These are phyloP conservation scores for Rhynchomys soricoides DNA, from an alignment of 2,113 vertebrate genomes.

Conservation along the genomic window DNA sequence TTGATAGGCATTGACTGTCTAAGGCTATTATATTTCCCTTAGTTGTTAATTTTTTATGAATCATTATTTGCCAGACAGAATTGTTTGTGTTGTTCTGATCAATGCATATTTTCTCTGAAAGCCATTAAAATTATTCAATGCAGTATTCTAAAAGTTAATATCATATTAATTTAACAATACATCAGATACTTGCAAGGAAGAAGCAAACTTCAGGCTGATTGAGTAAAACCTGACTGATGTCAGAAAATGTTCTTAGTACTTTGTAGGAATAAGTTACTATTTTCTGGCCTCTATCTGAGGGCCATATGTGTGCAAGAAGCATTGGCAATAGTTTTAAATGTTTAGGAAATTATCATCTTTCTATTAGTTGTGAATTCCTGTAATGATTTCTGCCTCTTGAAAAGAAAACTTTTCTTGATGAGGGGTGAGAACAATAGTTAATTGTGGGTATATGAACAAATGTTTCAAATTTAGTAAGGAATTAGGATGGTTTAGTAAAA, in stretches of 20 bases:
- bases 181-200: background rate
- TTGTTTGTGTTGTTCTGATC: constrained; percentile 41
- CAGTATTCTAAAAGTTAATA: constrained; percentile 33
- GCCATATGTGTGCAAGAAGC: constrained; percentile 18
- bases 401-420: background rate
- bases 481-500: background rate
- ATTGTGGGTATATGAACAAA: background rate
- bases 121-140: constrained; percentile 19
- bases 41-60: constrained; percentile 63
- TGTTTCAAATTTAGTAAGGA: background rate
- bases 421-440: background rate
- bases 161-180: background rate
- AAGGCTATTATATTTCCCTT: constrained; percentile 66
- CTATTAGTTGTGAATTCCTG: background rate
- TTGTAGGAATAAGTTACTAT: constrained; percentile 1
- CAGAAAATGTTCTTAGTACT: background rate
- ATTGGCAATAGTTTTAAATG: constrained; percentile 48
- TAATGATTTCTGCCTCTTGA: background rate
- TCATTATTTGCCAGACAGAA: constrained; percentile 53
- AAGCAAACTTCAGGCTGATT: background rate
- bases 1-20: constrained; percentile 51
- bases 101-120: constrained; percentile 33
- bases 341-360: background rate
- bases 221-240: background rate
- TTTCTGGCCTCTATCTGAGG: constrained; percentile 52